Base-by-base conservation (phyloP, 92 coral and sea anemone genomes). In the Paragorgia papillata region DNA sequence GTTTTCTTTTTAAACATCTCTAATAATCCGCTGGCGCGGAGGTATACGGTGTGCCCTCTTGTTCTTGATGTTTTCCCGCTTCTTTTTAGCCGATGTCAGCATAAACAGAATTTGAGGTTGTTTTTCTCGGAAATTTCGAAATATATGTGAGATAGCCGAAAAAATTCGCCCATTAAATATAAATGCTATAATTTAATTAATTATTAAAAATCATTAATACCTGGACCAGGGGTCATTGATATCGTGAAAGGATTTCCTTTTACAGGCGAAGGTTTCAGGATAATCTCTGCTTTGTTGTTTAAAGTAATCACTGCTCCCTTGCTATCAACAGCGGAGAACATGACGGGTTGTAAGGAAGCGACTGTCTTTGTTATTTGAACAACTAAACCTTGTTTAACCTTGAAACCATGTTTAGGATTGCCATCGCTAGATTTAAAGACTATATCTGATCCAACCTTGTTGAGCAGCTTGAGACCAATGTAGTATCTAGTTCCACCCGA, bases 361-460 rank as follows among this genome's bases (percentile, higher is more conserved):
- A 91, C 95, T 20, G 85, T 87, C 67, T 95, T 95, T 19, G 97
- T 89, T 14, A 91, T 89, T 43, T 73, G 69, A 44, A 85, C 91
- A n/a, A 85, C 85, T 26, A 84, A 85, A 9, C 84, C 73, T 34
- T 74, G 69, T 27, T 71, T 79, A 66, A 89, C 67, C 28, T 43
- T 22, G 64, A 95, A 87, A 2, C 95, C 95, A 40, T 66, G 31
- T 6, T 62, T 2, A 0, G 97, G 96, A 4, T 70, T 70, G 21
- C 56, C 79, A 67, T 95, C 99, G 28, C 90, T 83, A 27, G 89
- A 77, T 57, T 74, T 87, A 24, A 95, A 69, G 24, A 56, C n/a
- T n/a, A 86, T 89, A 35, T 73, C 80, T 39, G 82, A 84, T 5
- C 83, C 84, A 14, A 89, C 97, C 40, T 84, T 91, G 85, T 91